These are phyloP conservation scores for Heptranchias perlo DNA, from an alignment of 2,113 vertebrate genomes.

Conservation along the genomic window DNA sequence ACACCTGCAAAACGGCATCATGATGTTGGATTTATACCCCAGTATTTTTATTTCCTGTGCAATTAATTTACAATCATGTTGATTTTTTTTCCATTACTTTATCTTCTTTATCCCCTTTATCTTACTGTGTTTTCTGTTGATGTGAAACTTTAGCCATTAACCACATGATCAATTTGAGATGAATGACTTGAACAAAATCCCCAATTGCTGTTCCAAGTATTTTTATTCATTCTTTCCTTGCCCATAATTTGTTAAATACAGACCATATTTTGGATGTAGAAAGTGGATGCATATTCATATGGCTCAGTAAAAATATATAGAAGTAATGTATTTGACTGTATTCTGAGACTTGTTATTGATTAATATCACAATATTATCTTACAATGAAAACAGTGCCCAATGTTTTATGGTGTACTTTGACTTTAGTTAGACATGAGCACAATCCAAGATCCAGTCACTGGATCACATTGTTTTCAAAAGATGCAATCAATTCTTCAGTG, in stretches of 20 bases:
- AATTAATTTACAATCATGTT: not conserved
- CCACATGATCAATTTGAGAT: not conserved
- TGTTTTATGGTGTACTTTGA: slow-evolving; percentile 10
- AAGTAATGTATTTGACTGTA: not conserved
- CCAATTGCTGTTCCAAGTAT: not conserved
- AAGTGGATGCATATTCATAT: not conserved
- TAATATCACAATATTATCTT: slow-evolving; percentile 4
- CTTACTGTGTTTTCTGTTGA: not conserved
- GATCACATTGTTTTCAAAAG: not conserved
- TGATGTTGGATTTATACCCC: not conserved
- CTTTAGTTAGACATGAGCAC: not conserved
- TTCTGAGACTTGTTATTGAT: slow-evolving; percentile 5
- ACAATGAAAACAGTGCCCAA: slow-evolving; percentile 4
- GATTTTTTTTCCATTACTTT: not conserved
- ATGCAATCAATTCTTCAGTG: not conserved
- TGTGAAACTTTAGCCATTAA: not conserved
- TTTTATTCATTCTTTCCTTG: not conserved
- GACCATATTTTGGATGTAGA: not conserved
- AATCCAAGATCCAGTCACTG: slow-evolving; percentile 11
- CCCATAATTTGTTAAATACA: not conserved
- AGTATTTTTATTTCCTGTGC: not conserved
- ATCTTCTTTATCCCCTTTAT: not conserved
- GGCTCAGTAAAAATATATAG: not conserved
- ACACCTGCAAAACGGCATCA: not conserved
- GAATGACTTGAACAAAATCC: not conserved